Conservation (phyloP, 2,888 invertebrate genomes). For the Argynnis bischoffii region DNA sequence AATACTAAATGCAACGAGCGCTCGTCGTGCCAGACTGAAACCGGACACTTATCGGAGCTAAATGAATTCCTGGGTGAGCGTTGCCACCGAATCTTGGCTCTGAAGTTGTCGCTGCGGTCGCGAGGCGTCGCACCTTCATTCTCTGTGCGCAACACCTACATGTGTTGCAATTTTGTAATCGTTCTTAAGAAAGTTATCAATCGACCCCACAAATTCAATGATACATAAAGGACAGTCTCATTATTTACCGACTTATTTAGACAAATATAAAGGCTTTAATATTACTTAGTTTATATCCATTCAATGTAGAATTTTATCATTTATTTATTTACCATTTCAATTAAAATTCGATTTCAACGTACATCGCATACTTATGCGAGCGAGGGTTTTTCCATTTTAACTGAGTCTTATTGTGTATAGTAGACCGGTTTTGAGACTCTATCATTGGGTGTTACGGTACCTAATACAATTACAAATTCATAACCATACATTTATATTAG, state of each 20-base stretch:
- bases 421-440: conserved; percentile 25
- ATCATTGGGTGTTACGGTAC: conserved; percentile 18
- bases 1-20: conserved; percentile 66
- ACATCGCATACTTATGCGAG: not conserved
- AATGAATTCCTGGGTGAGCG: conserved; percentile 74
- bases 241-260: conserved; percentile 15
- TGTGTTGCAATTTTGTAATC: conserved; percentile 63
- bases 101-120: conserved; percentile 36
- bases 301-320: conserved; percentile 15
- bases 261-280: conserved; percentile 15
- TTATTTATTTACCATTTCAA: conserved; percentile 8
- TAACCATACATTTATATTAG: conserved; percentile 23
- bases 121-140: conserved; percentile 45
- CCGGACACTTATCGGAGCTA: conserved; percentile 77
- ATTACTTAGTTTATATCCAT: conserved; percentile 14
- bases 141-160: conserved; percentile 36
- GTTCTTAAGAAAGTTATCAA: conserved; percentile 56
- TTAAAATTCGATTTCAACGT: conserved; percentile 9
- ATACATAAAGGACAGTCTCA: conserved; percentile 22
- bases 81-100: conserved; percentile 68
- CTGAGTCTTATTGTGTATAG: conserved; percentile 10
- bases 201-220: conserved; percentile 45
- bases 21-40: conserved; percentile 78
- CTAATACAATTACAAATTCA: conserved; percentile 25
- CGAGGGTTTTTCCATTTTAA: conserved; percentile 22